Evolutionary conservation across 1,140 invertebrate genomes (phyloP).

Genomic region (Diachasma alloeum): DNA sequence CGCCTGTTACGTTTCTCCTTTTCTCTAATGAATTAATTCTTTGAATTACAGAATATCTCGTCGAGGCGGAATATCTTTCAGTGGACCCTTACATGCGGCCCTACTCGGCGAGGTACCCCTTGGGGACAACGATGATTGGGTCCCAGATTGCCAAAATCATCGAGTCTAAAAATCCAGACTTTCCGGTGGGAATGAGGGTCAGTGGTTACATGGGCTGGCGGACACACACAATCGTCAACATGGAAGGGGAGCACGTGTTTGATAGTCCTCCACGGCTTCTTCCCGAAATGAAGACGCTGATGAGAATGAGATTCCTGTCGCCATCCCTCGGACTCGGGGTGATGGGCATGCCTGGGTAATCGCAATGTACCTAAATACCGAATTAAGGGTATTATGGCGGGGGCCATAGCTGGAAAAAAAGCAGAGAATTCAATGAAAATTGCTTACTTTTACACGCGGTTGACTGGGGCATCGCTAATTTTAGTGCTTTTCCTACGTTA

Average conservation of each 20-base stretch:
- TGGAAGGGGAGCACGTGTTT: not conserved
- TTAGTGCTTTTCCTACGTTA: no score
- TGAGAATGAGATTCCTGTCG: constrained; percentile 66
- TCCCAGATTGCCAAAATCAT: constrained; percentile 72
- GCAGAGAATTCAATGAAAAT: not conserved
- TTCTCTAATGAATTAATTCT: no score
- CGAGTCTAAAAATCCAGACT: constrained; percentile 70
- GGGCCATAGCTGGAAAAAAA: no score
- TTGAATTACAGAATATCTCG: constrained; percentile 69
- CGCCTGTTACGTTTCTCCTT: no score
- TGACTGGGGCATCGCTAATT: no score
- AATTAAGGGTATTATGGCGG: no score
- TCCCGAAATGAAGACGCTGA: constrained; percentile 68
- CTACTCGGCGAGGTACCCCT: constrained; percentile 62
- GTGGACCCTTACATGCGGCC: constrained; percentile 78
- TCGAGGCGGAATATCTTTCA: constrained; percentile 73
- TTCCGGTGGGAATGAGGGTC: constrained; percentile 69
- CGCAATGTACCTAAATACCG: no score
- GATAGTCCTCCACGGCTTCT: constrained; percentile 52
- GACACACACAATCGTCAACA: constrained; percentile 58
- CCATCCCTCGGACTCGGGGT: constrained; percentile 69
- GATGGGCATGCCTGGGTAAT: constrained; percentile 75
- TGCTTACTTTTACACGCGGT: not conserved
- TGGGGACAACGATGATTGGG: constrained; percentile 70
- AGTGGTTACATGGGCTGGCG: constrained; percentile 71